Base-by-base conservation (phyloP, 1,140 invertebrate genomes). In the Megalopta genalis region DNA sequence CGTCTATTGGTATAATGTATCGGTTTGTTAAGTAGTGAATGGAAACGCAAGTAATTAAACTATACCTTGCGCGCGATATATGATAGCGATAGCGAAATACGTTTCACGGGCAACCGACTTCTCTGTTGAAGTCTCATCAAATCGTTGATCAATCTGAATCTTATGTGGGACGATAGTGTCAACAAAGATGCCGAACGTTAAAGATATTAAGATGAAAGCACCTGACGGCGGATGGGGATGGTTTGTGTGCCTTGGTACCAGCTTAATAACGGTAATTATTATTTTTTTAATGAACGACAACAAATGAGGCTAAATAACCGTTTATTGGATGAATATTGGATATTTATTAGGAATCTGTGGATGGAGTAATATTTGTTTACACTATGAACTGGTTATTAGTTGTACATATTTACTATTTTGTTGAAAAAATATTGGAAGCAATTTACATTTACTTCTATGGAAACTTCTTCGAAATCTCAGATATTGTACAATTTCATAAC, bases 191-290 rank as follows among this genome's bases (percentile, higher is more conserved):
- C 66, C 46, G 59, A 75, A 70, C 9, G 39, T 37, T 16, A 70
- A 68, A 14, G 62, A 77, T 14, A 46, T 16, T 27, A 86, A 71
- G 10, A 81, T 21, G 32, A 84, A 87, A 71, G 94, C 95, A 42
- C 95, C 95, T 25, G 95, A 96, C 87, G 95, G 96, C 23, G 96
- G 96, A 63, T 97, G 96, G 96, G 96, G 96, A 46, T 97, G 96
- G 96, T 94, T 96, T 90, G 96, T 96, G 57, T 96, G 96, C 77
- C 92, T 97, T 60, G 96, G 96, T 81, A 96, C 96, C 80, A 96
- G 96, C 90, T 93, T 97, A 87, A 95, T 96, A 84, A 96, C 96
- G 93, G 96, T 96, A 93, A 76, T 16, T 5, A 95, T 95, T 63
- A 18, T n/a, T 46, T 8, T n/a, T 3, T 37, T 37, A 25, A 32